Evolutionary conservation across 2,888 invertebrate species (phyloP).

Genomic region (Danaus chrysippus): DNA sequence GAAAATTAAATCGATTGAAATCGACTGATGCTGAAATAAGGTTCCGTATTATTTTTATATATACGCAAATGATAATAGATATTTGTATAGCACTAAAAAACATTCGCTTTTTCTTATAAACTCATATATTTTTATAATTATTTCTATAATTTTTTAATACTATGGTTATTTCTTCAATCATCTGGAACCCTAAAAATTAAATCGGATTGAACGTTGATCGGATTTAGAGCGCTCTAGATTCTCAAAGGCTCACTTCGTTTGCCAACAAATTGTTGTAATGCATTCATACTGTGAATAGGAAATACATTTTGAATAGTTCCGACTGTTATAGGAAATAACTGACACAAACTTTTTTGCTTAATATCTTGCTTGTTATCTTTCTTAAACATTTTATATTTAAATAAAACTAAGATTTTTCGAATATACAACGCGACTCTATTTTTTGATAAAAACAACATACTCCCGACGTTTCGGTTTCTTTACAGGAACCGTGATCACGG

Average conservation of each 20-base stretch:
- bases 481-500: no score
- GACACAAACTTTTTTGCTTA: no score
- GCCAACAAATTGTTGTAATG: conserved; percentile 15
- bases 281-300: conserved; percentile 10
- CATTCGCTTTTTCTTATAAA: not conserved
- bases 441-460: no score
- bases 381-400: no score
- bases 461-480: no score
- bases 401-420: no score
- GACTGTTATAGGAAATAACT: no score
- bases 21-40: conserved; percentile 1
- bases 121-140: no score
- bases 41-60: not conserved
- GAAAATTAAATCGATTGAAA: conserved; percentile 12
- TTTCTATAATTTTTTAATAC: no score
- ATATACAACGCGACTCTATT: no score
- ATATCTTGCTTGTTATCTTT: no score
- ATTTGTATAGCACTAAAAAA: not conserved
- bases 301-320: conserved; percentile 9
- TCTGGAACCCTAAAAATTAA: conserved; percentile 4
- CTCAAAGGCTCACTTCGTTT: conserved; percentile 14
- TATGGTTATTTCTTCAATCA: no score
- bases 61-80: not conserved
- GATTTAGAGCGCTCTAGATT: conserved; percentile 18
- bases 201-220: conserved; percentile 3